Percentiles rank a stretch among this genome's conserved stretches.
phyloP scores from a whole-genome alignment of 1,140 invertebrate species.

The Drosophila repleta region DNA sequence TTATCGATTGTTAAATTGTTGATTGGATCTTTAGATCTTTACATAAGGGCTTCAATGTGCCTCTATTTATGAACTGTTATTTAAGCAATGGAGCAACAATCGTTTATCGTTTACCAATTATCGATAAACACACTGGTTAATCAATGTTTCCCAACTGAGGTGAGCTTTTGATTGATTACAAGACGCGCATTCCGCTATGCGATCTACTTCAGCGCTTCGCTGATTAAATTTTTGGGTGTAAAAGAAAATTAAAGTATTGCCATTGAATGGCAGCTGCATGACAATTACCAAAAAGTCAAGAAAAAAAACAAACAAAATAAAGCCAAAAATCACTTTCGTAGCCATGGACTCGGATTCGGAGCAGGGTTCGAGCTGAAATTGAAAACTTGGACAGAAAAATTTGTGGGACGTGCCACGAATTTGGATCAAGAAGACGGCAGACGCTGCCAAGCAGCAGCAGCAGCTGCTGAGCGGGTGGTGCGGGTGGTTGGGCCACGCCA shows the following conservation, averaged over 20 bases:
- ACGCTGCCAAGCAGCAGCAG: constrained; percentile 26
- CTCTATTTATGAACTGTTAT: no score
- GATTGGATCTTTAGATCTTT: no score
- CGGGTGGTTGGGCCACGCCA: constrained; percentile 18
- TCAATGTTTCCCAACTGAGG: no score
- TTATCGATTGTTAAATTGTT: neutral
- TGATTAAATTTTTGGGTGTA: constrained; percentile 39
- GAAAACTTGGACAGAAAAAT: constrained; percentile 49
- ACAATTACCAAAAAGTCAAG: constrained; percentile 58
- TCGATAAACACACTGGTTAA: neutral
- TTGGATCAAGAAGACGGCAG: constrained; percentile 59
- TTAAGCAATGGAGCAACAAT: neutral
- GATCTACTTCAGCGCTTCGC: constrained; percentile 13
- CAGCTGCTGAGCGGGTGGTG: constrained; percentile 8
- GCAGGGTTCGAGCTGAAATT: constrained; percentile 36
- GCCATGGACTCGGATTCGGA: constrained; percentile 37
- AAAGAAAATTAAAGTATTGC: constrained; percentile 66
- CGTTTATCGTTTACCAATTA: neutral
- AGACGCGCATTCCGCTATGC: neutral
- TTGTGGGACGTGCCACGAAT: constrained; percentile 64
- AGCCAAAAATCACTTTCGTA: constrained; percentile 69
- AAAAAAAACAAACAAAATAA: constrained; percentile 38
- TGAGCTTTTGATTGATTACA: neutral
- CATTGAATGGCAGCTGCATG: constrained; percentile 60
- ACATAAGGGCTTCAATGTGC: no score